phyloP scores from a whole-genome alignment of 2,797 vertebrate genomes.

The Nannoperca obscura region DNA sequence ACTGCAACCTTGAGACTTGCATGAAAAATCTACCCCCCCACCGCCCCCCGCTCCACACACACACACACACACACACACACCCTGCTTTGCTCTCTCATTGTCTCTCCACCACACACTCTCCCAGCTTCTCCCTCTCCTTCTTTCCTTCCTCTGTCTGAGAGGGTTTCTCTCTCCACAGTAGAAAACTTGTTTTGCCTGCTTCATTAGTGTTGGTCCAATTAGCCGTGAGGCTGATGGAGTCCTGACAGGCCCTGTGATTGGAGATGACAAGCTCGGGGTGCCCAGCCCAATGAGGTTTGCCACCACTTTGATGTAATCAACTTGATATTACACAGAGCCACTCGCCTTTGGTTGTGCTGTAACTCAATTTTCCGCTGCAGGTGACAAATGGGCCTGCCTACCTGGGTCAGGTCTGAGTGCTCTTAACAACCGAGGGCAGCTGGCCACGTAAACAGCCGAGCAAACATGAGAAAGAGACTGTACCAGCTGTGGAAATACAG shows the following conservation, averaged over 20 bases:
- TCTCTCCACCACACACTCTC: slow-evolving; percentile 69
- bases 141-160: slow-evolving; percentile 66
- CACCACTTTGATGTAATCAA: slow-evolving; percentile 99
- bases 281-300: slow-evolving; percentile 98
- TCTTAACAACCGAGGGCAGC: slow-evolving; percentile 79
- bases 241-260: slow-evolving; percentile 99
- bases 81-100: slow-evolving; percentile 70
- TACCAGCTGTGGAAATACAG: slow-evolving; percentile 51
- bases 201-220: slow-evolving; percentile 99
- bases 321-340: slow-evolving; percentile 99
- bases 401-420: slow-evolving; percentile 84
- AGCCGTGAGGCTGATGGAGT: slow-evolving; percentile 99
- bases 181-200: slow-evolving; percentile 99
- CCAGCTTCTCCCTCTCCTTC: slow-evolving; percentile 76
- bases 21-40: slow-evolving; percentile 82
- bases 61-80: slow-evolving; percentile 34
- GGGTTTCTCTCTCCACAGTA: slow-evolving; percentile 81
- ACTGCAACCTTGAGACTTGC: slow-evolving; percentile 95
- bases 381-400: slow-evolving; percentile 98
- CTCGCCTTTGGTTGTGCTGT: slow-evolving; percentile 97
- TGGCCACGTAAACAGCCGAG: slow-evolving; percentile 72
- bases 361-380: slow-evolving; percentile 99
- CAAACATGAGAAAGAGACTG: slow-evolving; percentile 63
- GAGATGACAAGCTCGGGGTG: slow-evolving; percentile 98
- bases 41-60: slow-evolving; percentile 1